Evolutionary conservation across 2,113 vertebrate species (phyloP).

Genomic region (Cephalopholis sonnerati): DNA sequence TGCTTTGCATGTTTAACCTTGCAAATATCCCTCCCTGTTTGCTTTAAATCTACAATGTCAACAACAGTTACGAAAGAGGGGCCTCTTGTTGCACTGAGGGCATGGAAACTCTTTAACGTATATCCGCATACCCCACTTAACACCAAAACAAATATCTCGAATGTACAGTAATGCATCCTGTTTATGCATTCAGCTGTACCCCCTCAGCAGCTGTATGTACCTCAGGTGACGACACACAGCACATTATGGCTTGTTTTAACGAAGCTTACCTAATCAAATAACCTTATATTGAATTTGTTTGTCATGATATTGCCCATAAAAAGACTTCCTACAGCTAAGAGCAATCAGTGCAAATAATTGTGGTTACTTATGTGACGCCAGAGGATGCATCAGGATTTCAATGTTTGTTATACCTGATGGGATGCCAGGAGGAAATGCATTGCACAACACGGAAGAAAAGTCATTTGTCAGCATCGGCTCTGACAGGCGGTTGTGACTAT

Average conservation of each 20-base stretch:
- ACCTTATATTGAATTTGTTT: not conserved
- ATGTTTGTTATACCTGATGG: not conserved
- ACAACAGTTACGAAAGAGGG: constrained; percentile 5
- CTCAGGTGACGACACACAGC: not conserved
- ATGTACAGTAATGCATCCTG: constrained; percentile 54
- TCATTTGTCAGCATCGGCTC: constrained; percentile 8
- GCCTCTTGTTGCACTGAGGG: constrained; percentile 10
- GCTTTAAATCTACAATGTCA: constrained; percentile 1
- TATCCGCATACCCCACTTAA: constrained; percentile 14
- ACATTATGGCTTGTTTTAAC: not conserved
- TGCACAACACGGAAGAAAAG: not conserved
- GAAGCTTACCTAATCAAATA: not conserved
- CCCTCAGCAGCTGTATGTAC: constrained; percentile 62
- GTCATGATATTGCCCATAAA: not conserved
- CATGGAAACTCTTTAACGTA: constrained; percentile 33
- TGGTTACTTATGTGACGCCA: not conserved
- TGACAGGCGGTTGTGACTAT: constrained; percentile 4
- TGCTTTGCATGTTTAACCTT: not conserved
- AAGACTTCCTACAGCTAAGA: not conserved
- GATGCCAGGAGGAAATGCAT: not conserved
- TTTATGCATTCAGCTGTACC: constrained; percentile 41
- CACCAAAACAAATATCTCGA: constrained; percentile 14
- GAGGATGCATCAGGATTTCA: not conserved
- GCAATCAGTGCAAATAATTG: not conserved
- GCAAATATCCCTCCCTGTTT: not conserved